These are phyloP conservation scores for Seriola rivoliana DNA, from an alignment of 2,113 vertebrate species.

Conservation along the genomic window DNA sequence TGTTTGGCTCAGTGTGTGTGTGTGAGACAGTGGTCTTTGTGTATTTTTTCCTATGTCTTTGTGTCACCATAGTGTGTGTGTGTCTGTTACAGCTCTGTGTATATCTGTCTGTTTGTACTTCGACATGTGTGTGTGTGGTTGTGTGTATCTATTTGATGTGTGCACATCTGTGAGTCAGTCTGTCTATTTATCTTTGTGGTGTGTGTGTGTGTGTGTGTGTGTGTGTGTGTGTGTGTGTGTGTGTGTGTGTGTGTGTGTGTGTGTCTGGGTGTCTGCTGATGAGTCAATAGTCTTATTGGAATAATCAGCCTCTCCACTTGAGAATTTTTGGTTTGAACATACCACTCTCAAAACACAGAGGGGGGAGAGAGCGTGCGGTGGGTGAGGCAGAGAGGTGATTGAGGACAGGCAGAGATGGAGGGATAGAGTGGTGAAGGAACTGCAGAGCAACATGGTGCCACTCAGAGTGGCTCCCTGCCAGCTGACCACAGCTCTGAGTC, in stretches of 20 bases:
- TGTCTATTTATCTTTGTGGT: slow-evolving; percentile 39
- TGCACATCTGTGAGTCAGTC: slow-evolving; percentile 42
- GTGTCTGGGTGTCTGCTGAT: slow-evolving; percentile 41
- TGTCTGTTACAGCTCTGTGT: slow-evolving; percentile 3
- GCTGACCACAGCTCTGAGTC: slow-evolving; percentile 46
- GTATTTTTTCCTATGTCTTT: neutral
- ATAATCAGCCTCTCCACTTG: slow-evolving; percentile 70
- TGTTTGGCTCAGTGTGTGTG: neutral
- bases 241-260: slow-evolving; percentile 24
- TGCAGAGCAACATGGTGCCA: slow-evolving; percentile 51
- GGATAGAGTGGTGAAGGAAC: slow-evolving; percentile 36
- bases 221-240: slow-evolving; percentile 25
- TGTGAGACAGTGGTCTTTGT: neutral
- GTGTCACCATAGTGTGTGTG: slow-evolving; percentile 4
- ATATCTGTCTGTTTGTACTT: slow-evolving; percentile 41
- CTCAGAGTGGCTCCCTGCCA: slow-evolving; percentile 58
- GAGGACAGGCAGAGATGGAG: slow-evolving; percentile 55
- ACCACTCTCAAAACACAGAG: slow-evolving; percentile 11
- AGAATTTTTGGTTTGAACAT: slow-evolving; percentile 53
- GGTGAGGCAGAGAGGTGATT: slow-evolving; percentile 41
- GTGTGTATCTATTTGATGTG: slow-evolving; percentile 21
- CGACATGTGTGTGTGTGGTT: neutral
- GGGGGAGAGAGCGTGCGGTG: neutral
- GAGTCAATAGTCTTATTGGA: slow-evolving; percentile 73
- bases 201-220: slow-evolving; percentile 21